phyloP scores from a whole-genome alignment of 1,140 invertebrate species.

The Ladona fulva region DNA sequence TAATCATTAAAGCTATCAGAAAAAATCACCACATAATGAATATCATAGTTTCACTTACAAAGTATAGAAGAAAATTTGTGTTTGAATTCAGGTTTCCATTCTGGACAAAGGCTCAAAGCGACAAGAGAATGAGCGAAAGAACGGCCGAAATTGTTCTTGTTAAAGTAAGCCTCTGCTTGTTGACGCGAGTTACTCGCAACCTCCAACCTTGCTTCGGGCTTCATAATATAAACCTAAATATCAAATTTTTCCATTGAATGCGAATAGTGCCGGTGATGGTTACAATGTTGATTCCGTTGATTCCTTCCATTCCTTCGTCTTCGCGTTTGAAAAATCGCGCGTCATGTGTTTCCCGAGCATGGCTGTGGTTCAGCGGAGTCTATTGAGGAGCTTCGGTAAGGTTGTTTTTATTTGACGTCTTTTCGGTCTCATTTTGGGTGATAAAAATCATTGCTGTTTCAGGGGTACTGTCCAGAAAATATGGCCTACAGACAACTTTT shows the following conservation, averaged over 20 bases:
- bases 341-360: no score
- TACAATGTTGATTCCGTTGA: no score
- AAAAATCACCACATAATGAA: not conserved
- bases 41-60: conserved; percentile 22
- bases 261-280: no score
- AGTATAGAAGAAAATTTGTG: conserved; percentile 30
- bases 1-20: not conserved
- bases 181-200: not conserved
- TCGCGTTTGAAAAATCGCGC: no score
- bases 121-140: conserved; percentile 36
- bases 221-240: not conserved
- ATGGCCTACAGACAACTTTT: not conserved
- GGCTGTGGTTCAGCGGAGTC: no score
- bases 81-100: conserved; percentile 31
- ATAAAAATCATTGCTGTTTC: no score
- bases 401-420: no score
- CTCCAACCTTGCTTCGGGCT: not conserved
- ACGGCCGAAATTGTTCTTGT: conserved; percentile 32
- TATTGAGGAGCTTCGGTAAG: no score
- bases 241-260: no score
- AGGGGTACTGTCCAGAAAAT: not conserved
- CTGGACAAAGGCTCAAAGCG: conserved; percentile 32
- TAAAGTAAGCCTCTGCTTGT: not conserved
- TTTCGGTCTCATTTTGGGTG: no score
- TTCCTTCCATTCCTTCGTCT: no score